A percentile compares a stretch with the other conserved stretches of the same genome.
Conservation (phyloP, 2,113 vertebrate species). For the Phylloscopus trochiloides region DNA sequence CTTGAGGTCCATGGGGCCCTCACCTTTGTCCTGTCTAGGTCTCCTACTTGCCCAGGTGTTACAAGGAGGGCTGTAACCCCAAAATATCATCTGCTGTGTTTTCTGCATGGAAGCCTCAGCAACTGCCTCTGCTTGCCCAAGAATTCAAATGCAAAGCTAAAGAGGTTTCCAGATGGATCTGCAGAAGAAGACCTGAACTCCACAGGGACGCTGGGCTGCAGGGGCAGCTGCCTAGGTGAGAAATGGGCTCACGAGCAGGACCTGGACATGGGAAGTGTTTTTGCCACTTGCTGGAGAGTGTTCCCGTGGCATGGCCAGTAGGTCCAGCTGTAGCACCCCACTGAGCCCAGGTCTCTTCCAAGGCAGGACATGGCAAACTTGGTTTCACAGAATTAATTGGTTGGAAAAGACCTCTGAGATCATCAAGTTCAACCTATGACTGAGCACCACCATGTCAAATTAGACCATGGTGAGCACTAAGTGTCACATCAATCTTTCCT, state of each 20-base stretch:
- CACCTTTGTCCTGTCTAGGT: neutral
- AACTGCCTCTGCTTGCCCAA: neutral
- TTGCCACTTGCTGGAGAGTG: neutral
- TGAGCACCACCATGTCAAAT: neutral
- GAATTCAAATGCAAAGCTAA: neutral
- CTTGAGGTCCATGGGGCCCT: neutral
- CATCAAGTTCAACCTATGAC: neutral
- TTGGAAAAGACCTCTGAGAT: neutral
- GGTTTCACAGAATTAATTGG: neutral
- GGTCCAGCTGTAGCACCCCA: neutral
- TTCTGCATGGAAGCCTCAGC: neutral
- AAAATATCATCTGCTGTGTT: neutral
- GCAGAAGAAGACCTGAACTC: neutral
- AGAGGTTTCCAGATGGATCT: neutral
- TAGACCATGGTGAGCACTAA: neutral
- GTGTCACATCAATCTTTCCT: neutral
- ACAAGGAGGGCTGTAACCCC: neutral
- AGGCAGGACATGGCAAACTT: neutral
- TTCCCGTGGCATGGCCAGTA: neutral
- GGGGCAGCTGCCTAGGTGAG: neutral
- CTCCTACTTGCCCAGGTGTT: neutral
- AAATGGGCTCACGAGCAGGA: rapidly evolving
- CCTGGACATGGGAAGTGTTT: neutral
- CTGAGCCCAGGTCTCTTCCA: rapidly evolving
- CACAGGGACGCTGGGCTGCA: neutral